Percentiles rank a stretch among this genome's conserved stretches.
Conservation (phyloP, 2,797 vertebrate species). For the Acanthurus tractus region DNA sequence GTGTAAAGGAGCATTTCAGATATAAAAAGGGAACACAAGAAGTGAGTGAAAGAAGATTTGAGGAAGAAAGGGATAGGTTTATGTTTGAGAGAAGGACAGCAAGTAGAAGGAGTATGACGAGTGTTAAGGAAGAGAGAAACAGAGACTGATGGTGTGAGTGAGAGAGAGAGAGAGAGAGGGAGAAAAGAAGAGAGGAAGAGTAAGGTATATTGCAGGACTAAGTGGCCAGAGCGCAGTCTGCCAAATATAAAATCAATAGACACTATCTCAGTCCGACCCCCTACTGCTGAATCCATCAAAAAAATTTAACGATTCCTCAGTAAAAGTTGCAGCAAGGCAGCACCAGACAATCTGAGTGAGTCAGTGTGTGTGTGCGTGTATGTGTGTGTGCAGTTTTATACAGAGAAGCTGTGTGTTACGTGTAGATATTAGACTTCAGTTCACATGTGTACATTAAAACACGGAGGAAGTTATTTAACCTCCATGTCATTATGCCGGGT, state of each 20-base stretch:
- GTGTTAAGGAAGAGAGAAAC: constrained; percentile 12
- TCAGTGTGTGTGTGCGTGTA: constrained; percentile 16
- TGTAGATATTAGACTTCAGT: constrained; percentile 9
- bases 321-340: constrained; percentile 76
- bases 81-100: background rate
- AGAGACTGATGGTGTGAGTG: constrained; percentile 42
- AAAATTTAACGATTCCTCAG: constrained; percentile 79
- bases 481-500: constrained; percentile 38
- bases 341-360: constrained; percentile 29
- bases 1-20: constrained; percentile 10
- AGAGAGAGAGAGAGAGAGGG: background rate
- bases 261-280: constrained; percentile 81
- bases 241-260: constrained; percentile 89
- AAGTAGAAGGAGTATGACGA: constrained; percentile 19
- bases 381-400: constrained; percentile 36
- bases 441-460: constrained; percentile 18
- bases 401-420: constrained; percentile 4
- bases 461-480: constrained; percentile 3
- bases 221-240: constrained; percentile 75
- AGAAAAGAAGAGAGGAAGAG: constrained; percentile 21
- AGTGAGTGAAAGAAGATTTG: background rate
- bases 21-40: background rate
- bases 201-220: constrained; percentile 75
- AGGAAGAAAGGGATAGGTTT: background rate
- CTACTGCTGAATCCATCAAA: constrained; percentile 84